A percentile compares a stretch with the other conserved stretches of the same genome.
Evolutionary conservation across 1,140 invertebrate genomes (phyloP).

Genomic region (Trichomalopsis sarcophagae): DNA sequence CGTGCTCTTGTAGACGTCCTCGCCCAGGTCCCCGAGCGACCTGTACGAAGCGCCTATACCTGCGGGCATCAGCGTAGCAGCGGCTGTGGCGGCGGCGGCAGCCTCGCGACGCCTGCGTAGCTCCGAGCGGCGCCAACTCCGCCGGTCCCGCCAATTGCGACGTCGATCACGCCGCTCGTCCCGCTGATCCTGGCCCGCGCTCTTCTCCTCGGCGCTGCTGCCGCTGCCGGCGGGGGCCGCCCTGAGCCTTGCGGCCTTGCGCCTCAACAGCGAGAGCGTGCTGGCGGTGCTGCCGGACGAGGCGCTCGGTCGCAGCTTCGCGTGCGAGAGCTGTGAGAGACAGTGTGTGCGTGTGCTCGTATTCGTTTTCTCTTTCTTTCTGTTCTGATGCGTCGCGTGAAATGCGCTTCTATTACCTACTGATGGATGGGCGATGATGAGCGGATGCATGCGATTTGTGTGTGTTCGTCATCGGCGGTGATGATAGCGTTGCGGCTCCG

Average conservation of each 20-base stretch:
- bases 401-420: no score
- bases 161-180: not conserved
- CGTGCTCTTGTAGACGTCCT: slow-evolving; percentile 80
- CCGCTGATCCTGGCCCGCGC: not conserved
- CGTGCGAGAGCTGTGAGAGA: slow-evolving; percentile 42
- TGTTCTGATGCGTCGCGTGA: not conserved
- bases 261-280: not conserved
- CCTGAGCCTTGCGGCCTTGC: not conserved
- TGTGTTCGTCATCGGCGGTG: no score
- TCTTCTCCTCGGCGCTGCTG: not conserved
- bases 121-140: slow-evolving; percentile 49
- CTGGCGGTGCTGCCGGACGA: not conserved
- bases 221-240: not conserved
- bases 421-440: not conserved
- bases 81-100: slow-evolving; percentile 7
- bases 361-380: not conserved
- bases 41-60: slow-evolving; percentile 80
- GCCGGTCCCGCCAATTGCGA: slow-evolving; percentile 28
- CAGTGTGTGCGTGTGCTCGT: slow-evolving; percentile 44
- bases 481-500: no score
- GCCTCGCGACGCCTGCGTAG: slow-evolving; percentile 32
- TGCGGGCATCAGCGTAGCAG: slow-evolving; percentile 72
- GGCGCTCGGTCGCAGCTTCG: not conserved
- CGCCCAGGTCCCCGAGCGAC: slow-evolving; percentile 77
- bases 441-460: no score